Evolutionary conservation across 2,113 vertebrate species (phyloP), one percentile per base, ranked within the genome.

Genomic region (Datnioides undecimradiatus): DNA sequence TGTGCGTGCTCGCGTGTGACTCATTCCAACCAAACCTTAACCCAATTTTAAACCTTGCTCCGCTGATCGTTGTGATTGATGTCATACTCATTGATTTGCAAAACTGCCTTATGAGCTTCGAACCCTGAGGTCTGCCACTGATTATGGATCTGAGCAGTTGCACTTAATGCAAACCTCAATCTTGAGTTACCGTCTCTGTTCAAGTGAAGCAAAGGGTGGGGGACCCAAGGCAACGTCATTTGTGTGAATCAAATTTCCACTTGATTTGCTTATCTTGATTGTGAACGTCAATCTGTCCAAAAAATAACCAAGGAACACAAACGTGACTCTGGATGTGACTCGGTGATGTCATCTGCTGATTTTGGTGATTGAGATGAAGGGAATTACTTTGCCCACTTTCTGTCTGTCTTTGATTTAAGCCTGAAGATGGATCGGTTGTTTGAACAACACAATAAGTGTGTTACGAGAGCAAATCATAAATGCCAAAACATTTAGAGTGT

Each of bases 11-110:
- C 65, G 54, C 17, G 38, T 67, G 59, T 23, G 68, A 83, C 64
- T 78, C 46, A 81, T 81, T 54, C 11, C 5, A 88, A 72, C 79
- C 21, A 25, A 85, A 82, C 46, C 38, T 76, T 54, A 63, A 57
- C 27, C 45, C 14, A 51, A 40, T 72, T 80, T 70, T 34, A 83
- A 88, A 80, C 33, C 52, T 62, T 51, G 36, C 40, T 63, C 78
- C 62, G 76, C 23, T 66, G 77, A 86, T 87, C 1, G n/a, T n/a
- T 59, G 45, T 76, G 85, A 89, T 27, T 76, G 65, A 88, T 80
- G 67, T 43, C 64, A 12, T 19, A 41, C 31, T 80, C 67, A 64
- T 52, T 67, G 73, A 81, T 81, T 75, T 54, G 43, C 64, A 60
- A 60, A 85, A 78, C 11, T 64, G 60, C 80, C 52, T 76, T 49